A percentile compares a stretch with the other conserved stretches of the same genome.
Conservation (phyloP, 2,113 vertebrate species). For the Trachemys scripta region DNA sequence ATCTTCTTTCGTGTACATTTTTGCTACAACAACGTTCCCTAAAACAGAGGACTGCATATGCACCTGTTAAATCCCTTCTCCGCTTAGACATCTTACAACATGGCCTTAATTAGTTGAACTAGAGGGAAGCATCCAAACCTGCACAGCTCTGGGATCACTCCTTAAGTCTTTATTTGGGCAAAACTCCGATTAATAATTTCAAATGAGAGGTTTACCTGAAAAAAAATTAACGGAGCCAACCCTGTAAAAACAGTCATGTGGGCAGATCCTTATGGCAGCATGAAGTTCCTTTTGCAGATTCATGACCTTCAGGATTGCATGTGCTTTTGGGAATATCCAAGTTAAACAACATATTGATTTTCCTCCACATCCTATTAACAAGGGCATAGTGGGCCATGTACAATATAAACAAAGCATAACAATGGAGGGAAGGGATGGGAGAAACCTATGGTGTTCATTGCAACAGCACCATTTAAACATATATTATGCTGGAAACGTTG, state of each 20-base stretch:
- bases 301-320: not conserved
- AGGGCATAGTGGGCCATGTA: not conserved
- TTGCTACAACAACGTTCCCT: not conserved
- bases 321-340: not conserved
- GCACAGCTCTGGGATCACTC: not conserved
- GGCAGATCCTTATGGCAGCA: not conserved
- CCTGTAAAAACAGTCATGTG: not conserved
- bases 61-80: not conserved
- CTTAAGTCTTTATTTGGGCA: not conserved
- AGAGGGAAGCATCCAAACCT: not conserved
- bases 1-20: not conserved
- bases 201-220: not conserved
- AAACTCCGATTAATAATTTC: not conserved
- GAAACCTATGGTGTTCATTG: not conserved
- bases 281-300: not conserved
- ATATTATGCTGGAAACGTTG: not conserved
- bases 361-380: not conserved
- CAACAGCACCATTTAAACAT: not conserved
- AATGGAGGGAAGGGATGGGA: not conserved
- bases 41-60: not conserved
- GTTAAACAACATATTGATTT: not conserved
- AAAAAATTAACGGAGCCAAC: not conserved
- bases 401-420: not conserved
- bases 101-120: not conserved
- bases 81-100: not conserved